Evolutionary conservation across 2,113 vertebrate species (phyloP), one percentile per base, ranked within the genome.

Genomic region (Lampris incognitus): DNA sequence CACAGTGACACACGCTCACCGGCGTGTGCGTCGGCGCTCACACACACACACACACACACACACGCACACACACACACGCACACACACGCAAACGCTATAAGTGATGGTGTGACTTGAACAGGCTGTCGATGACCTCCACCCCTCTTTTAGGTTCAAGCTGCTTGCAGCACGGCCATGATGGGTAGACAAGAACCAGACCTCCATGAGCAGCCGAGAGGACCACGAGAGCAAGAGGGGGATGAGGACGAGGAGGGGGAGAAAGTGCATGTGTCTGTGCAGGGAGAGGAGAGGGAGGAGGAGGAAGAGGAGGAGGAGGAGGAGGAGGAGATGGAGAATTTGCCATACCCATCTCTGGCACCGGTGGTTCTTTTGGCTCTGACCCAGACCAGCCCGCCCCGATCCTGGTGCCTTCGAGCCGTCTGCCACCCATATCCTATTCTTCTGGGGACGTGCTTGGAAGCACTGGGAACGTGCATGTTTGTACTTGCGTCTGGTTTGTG

Each of bases 371-470:
- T 99, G 95, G 97, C 95, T 88, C 94, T 99, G 84, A 95, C 95
- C 89, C 98, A 99, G 93, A 97, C 95, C 88, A 97, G 94, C 67
- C 96, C 95, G 67, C 98, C 97, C 24, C 96, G 98, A 79, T 99
- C 95, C 94, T 99, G 98, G 98, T 99, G 98, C 90, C 96, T 98
- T 60, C 92, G 94, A 79, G 95, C 96, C 76, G 97, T 99, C 78
- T 99, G 98, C 94, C 97, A 97, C 88, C 97, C 97, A 98, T 99
- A 99, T 99, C 98, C 97, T 98, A 96, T 84, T 82, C 58, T 24
- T 46, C 71, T 37, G 41, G 5, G 10, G 2, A 2, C n/a, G n/a
- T 24, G 24, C 76, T 73, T 74, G 69, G 24, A 60, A 69, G 73
- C 59, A 11, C 61, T 40, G 72, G 2, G 0, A 57, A 39, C 6